Base-by-base conservation (phyloP, 92 coral and sea anemone genomes). In the Virgularia gustaviana region DNA sequence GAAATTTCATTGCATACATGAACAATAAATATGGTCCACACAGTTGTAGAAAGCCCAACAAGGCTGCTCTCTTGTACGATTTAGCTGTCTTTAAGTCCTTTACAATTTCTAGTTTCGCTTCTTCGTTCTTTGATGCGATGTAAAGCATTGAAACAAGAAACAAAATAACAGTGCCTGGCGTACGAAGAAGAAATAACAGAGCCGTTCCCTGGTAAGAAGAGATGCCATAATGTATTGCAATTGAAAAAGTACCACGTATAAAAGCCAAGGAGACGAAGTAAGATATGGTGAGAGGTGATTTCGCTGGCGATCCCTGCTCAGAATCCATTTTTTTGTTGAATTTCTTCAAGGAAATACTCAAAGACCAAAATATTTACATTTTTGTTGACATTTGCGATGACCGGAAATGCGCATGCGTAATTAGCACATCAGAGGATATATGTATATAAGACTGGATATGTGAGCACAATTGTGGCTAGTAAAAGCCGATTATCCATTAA, bases 21-120 rank as follows among this genome's bases (percentile, higher is more conserved):
- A 94, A 94, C 25, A 94, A 59, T 70, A 94, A 49, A 36, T 94
- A 94, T 8, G 99, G 99, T 1, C 95, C 99, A 39, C 89, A 87
- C 1, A 94, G 80, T 77, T 94, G 99, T 0, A 90, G 75, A 9
- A 89, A 73, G 4, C 99, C 99, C 86, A 94, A 83, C 53, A 94
- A 79, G 36, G 95, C 96, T 63, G 83, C 83, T 63, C 84, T 89
- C 86, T 91, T 87, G 70, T 86, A 87, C 54, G 57, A 78, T 13
- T 76, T 55, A 10, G 84, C 24, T 41, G 71, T 83, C 57, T 78
- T 77, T 28, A 85, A 65, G 66, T 87, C 86, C 25, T 66, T 67
- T 42, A 31, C 36, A 36, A 89, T 87, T 24, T 54, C 78, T 25
- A 77, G 76, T 29, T 83, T 87, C 62, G 37, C 39, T 49, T 89